phyloP scores from a whole-genome alignment of 2,888 invertebrate genomes.

The Chironomus riparius region DNA sequence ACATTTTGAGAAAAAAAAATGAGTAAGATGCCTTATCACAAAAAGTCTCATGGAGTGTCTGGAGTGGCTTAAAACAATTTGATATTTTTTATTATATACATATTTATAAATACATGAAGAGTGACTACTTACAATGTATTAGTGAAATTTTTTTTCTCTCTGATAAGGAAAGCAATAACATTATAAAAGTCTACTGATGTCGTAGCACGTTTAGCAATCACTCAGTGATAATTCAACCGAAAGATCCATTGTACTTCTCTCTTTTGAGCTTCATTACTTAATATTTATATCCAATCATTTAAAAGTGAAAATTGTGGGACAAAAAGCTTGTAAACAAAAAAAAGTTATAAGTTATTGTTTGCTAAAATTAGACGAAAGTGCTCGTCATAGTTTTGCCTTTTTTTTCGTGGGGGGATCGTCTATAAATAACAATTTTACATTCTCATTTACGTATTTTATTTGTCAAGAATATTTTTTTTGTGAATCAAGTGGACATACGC shows the following conservation, averaged over 20 bases:
- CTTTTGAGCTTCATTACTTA: too few relatives aligned
- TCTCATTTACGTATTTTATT: background rate
- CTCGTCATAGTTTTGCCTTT: background rate
- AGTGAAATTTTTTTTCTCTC: background rate
- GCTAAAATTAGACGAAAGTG: background rate
- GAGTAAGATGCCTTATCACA: background rate
- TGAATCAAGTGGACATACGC: background rate
- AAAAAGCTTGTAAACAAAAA: constrained; percentile 12
- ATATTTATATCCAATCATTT: too few relatives aligned
- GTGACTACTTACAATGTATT: background rate
- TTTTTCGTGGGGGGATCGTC: background rate
- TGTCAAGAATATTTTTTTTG: background rate
- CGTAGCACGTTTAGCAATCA: constrained; percentile 12
- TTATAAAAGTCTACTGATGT: constrained; percentile 16
- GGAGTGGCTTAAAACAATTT: background rate
- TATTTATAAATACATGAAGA: too few relatives aligned
- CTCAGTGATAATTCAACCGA: background rate
- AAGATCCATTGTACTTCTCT: too few relatives aligned
- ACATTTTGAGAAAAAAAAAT: background rate
- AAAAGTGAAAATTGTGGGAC: too few relatives aligned
- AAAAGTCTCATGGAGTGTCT: background rate
- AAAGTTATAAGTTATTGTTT: background rate
- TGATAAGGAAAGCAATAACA: constrained; percentile 10
- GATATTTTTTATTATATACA: background rate
- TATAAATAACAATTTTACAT: background rate